A percentile compares a stretch with the other conserved stretches of the same genome.
Conservation (phyloP, 2,113 vertebrate species). For the Poeciliopsis prolifica region DNA sequence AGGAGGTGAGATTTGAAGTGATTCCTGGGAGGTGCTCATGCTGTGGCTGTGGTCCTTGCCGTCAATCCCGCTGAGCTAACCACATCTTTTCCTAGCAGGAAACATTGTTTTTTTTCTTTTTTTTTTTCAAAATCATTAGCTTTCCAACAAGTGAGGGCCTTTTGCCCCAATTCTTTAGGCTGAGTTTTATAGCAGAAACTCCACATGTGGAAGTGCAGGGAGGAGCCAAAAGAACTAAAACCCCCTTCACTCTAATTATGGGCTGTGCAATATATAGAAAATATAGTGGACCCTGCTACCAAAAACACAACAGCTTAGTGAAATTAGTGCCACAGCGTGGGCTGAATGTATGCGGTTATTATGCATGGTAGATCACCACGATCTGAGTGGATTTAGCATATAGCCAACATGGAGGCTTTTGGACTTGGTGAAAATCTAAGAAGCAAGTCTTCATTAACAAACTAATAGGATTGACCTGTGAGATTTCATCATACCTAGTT, state of each 20-base stretch:
- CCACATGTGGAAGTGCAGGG: constrained; percentile 32
- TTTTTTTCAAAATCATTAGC: constrained; percentile 55
- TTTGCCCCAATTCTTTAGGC: constrained; percentile 33
- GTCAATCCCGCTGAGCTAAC: constrained; percentile 54
- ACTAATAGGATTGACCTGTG: background rate
- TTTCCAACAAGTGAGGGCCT: constrained; percentile 33
- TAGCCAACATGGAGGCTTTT: constrained; percentile 36
- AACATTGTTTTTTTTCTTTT: background rate
- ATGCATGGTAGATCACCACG: constrained; percentile 59
- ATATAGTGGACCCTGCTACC: constrained; percentile 29
- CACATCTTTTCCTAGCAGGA: constrained; percentile 45
- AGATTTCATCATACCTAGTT: background rate
- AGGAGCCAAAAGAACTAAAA: constrained; percentile 17
- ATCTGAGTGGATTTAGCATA: constrained; percentile 57
- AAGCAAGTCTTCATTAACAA: constrained; percentile 5
- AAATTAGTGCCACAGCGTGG: constrained; percentile 61
- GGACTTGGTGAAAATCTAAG: constrained; percentile 31
- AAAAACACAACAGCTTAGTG: constrained; percentile 58
- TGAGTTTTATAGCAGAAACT: constrained; percentile 30
- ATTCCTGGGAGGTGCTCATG: constrained; percentile 45
- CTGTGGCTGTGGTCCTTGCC: constrained; percentile 46
- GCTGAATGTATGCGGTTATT: constrained; percentile 61
- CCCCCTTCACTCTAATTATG: constrained; percentile 38
- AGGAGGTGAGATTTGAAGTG: constrained; percentile 44
- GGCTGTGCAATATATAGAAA: constrained; percentile 46